These are phyloP conservation scores for Numida meleagris DNA, from an alignment of 2,113 vertebrate genomes.

Conservation along the genomic window DNA sequence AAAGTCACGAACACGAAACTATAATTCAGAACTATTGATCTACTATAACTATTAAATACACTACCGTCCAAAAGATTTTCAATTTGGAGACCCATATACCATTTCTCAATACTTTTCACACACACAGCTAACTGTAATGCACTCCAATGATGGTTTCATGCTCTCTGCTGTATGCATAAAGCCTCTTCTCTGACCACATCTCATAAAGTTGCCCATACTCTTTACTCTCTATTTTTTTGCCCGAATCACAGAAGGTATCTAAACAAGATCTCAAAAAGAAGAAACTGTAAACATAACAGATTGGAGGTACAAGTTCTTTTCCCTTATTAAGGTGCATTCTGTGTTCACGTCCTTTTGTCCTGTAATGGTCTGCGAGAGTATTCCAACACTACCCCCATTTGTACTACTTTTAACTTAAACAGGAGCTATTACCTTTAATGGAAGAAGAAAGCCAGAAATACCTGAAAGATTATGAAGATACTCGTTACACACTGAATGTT, in stretches of 20 bases:
- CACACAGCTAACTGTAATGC: background rate
- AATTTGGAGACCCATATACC: background rate
- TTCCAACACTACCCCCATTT: background rate
- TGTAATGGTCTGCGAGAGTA: background rate
- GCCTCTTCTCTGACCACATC: background rate
- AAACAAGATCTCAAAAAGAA: background rate
- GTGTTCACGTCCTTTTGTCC: background rate
- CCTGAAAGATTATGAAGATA: background rate
- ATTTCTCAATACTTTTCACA: background rate
- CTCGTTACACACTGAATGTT: background rate
- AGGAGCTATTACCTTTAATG: background rate
- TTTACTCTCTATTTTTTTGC: background rate
- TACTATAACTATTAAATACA: background rate
- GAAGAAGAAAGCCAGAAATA: background rate
- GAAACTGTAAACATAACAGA: background rate
- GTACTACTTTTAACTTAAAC: background rate
- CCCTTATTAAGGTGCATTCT: background rate
- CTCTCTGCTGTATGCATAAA: background rate
- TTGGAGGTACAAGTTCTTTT: fast-evolving
- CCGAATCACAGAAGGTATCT: background rate
- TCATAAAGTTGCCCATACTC: background rate
- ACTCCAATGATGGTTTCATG: background rate
- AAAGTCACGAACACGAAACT: background rate
- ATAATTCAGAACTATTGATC: background rate
- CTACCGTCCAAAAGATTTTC: fast-evolving